Evolutionary conservation across 2,797 vertebrate genomes (phyloP), one percentile per base, ranked within the genome.

Genomic region (Hippoglossus hippoglossus): DNA sequence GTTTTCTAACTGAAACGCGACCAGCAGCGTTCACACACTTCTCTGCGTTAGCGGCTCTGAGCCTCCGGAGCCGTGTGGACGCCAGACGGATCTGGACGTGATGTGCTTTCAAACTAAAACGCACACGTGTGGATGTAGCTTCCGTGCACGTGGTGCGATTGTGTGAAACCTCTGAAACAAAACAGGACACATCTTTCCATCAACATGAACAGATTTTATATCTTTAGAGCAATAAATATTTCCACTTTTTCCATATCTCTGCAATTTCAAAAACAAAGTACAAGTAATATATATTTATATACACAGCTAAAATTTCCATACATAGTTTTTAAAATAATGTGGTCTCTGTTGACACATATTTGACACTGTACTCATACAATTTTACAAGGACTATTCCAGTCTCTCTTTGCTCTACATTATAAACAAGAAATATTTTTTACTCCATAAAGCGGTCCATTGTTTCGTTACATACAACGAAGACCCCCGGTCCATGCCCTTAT

Each of bases 171-270:
- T 47, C 53, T 21, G 10, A 80, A 84, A 81, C 63, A 75, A 83
- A 84, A 74, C 55, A 81, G 55, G 73, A 89, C 71, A 68, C 73
- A 1, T 13, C 3, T 73, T 84, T 90, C 77, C 85, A 90, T 92
- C 85, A 84, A 92, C 92, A 92, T 88, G 80, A 93, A 93, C 89
- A 91, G 76, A 88, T 86, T 87, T 94, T 90, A 88, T 93, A 90
- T 89, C 86, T 88, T 93, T 85, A 90, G 84, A 91, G 90, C 92
- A 93, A 91, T 94, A 93, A 94, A 93, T 93, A 94, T 90, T 90
- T 91, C 84, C 86, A 93, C 89, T 82, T 89, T 19, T 78, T 86
- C 67, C 81, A 87, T 91, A 70, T 91, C 84, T 92, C 86, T 93
- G 87, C 85, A 84, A 84, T 88, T 91, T 91, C 89, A 91, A 91